Evolutionary conservation across 2,797 vertebrate species (phyloP).

Genomic region (Tokudaia muenninki): DNA sequence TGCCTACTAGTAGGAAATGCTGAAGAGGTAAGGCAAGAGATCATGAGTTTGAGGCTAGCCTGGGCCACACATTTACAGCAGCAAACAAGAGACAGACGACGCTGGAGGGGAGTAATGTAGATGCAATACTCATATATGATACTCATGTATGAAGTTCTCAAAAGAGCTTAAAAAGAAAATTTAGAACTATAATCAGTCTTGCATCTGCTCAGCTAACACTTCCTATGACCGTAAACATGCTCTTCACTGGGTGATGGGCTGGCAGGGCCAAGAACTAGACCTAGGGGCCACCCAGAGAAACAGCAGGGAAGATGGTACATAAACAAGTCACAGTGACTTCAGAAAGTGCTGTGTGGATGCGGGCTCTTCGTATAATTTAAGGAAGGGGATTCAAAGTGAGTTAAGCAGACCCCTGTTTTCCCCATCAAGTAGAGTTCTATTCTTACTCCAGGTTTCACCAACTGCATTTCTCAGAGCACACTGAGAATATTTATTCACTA

Average conservation of each 20-base stretch:
- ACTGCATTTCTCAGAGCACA: neutral
- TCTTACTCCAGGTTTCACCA: neutral
- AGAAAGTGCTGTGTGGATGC: neutral
- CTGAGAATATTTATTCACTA: conserved; percentile 21
- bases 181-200: neutral
- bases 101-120: too few species aligned
- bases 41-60: neutral
- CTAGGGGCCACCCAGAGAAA: neutral
- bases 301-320: neutral
- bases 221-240: neutral
- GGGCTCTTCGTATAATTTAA: neutral
- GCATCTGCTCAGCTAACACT: neutral
- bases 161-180: neutral
- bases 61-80: too few species aligned
- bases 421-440: neutral
- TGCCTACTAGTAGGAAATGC: neutral
- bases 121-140: neutral
- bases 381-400: neutral
- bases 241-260: neutral
- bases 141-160: neutral
- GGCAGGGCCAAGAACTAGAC: neutral
- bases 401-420: neutral
- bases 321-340: neutral
- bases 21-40: neutral
- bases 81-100: neutral